These are phyloP conservation scores for Pseudeuparius sepicola DNA, from an alignment of 2,888 invertebrate genomes.

Conservation along the genomic window DNA sequence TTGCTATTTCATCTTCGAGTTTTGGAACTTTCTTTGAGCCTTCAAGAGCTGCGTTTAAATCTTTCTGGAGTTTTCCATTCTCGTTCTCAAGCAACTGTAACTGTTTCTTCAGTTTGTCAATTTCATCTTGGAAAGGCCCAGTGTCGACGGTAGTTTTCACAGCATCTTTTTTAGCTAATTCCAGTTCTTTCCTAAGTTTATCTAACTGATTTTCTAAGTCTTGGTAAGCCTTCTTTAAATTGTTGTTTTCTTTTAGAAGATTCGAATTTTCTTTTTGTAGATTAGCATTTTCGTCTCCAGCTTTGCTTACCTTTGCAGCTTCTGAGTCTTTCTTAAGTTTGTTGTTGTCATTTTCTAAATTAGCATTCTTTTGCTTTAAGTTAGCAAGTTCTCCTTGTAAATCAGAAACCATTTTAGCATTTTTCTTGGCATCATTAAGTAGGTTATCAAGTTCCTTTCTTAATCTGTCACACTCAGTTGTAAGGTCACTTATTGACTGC, in stretches of 20 bases:
- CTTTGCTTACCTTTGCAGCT: slow-evolving; percentile 15
- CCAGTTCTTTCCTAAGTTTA: slow-evolving; percentile 22
- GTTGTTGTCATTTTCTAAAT: slow-evolving; percentile 17
- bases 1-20: slow-evolving; percentile 18
- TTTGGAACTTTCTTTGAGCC: slow-evolving; percentile 11
- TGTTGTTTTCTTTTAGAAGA: slow-evolving; percentile 20
- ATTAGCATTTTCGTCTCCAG: slow-evolving; percentile 12
- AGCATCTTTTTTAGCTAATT: slow-evolving; percentile 12
- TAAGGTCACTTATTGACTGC: slow-evolving; percentile 20
- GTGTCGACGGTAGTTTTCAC: slow-evolving; percentile 9
- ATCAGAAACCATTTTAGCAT: slow-evolving; percentile 16
- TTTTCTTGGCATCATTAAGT: slow-evolving; percentile 21
- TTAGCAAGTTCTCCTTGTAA: slow-evolving; percentile 19
- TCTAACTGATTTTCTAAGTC: slow-evolving; percentile 16
- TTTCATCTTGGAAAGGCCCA: slow-evolving; percentile 18
- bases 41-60: slow-evolving; percentile 10
- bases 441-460: slow-evolving; percentile 24
- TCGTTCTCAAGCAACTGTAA: slow-evolving; percentile 20
- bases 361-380: slow-evolving; percentile 16
- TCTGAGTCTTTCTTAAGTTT: slow-evolving; percentile 21
- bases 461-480: slow-evolving; percentile 22
- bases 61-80: slow-evolving; percentile 14
- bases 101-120: slow-evolving; percentile 18
- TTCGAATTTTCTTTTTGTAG: slow-evolving; percentile 22
- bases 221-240: slow-evolving; percentile 18